Conservation (phyloP, 2,797 vertebrate genomes). For the Protonibea diacanthus region DNA sequence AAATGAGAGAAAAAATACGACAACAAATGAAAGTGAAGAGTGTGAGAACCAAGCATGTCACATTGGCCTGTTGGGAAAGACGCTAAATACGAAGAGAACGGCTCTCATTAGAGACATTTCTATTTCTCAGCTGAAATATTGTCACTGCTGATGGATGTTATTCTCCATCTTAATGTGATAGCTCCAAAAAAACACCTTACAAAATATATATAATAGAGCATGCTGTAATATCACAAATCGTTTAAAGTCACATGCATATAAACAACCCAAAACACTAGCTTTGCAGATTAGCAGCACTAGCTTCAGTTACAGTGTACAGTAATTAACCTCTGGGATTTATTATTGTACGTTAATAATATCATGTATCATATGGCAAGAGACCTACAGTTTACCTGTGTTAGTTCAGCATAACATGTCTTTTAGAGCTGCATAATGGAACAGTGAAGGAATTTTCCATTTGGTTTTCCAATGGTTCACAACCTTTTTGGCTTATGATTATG, state of each 20-base stretch:
- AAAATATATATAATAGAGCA: neutral
- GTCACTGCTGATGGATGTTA: neutral
- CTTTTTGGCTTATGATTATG: neutral
- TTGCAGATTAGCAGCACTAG: neutral
- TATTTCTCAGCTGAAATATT: neutral
- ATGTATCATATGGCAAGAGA: neutral
- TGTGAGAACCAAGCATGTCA: neutral
- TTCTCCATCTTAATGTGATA: neutral
- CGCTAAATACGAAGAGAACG: neutral
- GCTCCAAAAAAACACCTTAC: neutral
- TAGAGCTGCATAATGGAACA: neutral
- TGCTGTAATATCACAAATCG: neutral
- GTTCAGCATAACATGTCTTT: neutral
- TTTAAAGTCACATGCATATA: neutral
- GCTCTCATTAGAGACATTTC: neutral
- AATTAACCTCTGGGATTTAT: neutral
- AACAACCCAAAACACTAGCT: neutral
- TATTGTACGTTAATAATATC: neutral
- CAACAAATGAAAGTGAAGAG: slow-evolving; percentile 8
- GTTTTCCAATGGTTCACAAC: neutral
- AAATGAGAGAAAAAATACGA: slow-evolving; percentile 33
- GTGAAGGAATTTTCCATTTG: neutral
- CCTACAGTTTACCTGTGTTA: neutral
- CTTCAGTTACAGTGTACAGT: neutral
- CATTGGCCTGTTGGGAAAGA: neutral